Percentiles rank a stretch among this genome's conserved stretches.
Evolutionary conservation across 1,140 invertebrate genomes (phyloP).

Genomic region (Drosophila nigrodunni): DNA sequence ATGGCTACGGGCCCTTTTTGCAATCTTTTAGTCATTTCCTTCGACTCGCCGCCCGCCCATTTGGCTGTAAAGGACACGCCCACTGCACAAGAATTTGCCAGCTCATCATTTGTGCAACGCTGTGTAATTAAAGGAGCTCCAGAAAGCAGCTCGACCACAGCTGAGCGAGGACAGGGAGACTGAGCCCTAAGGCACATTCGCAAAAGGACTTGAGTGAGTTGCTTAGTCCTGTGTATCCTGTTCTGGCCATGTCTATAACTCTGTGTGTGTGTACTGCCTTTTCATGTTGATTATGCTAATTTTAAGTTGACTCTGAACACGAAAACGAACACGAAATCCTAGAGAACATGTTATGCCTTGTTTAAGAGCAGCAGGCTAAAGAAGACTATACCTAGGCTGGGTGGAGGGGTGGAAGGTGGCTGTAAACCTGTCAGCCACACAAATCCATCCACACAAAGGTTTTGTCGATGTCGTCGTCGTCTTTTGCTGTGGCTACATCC

Average conservation of each 20-base stretch:
- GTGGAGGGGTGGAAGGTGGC: neutral
- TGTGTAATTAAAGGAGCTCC: constrained; percentile 76
- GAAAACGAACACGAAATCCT: constrained; percentile 58
- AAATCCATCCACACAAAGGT: constrained; percentile 55
- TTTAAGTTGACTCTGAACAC: constrained; percentile 66
- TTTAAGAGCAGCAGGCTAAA: constrained; percentile 12
- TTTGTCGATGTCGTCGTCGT: constrained; percentile 38
- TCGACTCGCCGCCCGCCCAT: constrained; percentile 39
- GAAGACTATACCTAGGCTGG: neutral
- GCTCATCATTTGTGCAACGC: constrained; percentile 74
- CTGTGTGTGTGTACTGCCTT: constrained; percentile 56
- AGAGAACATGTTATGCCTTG: constrained; percentile 63
- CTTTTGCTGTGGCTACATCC: constrained; percentile 42
- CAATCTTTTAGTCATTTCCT: constrained; percentile 70
- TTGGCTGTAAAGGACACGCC: constrained; percentile 24
- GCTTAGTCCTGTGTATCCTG: constrained; percentile 30
- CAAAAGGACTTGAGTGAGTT: constrained; percentile 53
- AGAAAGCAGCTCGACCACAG: constrained; percentile 66
- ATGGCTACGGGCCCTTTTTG: constrained; percentile 67
- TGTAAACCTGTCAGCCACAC: constrained; percentile 47
- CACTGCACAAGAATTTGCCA: constrained; percentile 68
- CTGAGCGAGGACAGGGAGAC: constrained; percentile 4
- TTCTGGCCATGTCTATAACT: constrained; percentile 4
- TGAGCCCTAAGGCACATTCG: constrained; percentile 21
- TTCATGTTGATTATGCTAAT: constrained; percentile 82